Evolutionary conservation across 2,113 vertebrate species (phyloP).

Genomic region (Eudorcas thomsonii): DNA sequence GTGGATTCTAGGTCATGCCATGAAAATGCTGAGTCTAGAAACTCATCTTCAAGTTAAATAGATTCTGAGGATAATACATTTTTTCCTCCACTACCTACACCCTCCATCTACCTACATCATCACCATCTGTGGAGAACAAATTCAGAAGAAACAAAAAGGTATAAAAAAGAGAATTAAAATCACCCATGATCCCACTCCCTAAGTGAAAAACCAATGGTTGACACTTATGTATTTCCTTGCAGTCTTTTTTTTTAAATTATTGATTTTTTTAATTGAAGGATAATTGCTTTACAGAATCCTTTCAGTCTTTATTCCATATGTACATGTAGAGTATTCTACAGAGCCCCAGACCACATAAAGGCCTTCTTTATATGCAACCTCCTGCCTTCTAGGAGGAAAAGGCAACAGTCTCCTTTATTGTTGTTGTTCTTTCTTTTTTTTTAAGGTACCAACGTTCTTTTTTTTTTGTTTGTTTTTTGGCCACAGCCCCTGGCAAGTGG

Average conservation of each 20-base stretch:
- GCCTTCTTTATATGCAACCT: not conserved
- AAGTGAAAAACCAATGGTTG: not conserved
- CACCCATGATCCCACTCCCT: not conserved
- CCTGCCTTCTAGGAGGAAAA: not conserved
- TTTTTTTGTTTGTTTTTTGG: not conserved
- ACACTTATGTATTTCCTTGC: not conserved
- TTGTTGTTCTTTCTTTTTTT: not conserved
- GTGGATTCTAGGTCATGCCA: not conserved
- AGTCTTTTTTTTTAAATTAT: not conserved
- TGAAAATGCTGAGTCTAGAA: not conserved
- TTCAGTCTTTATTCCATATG: too few species aligned
- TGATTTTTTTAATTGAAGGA: not conserved
- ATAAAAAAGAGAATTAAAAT: not conserved
- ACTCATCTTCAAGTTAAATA: not conserved
- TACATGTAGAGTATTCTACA: not conserved
- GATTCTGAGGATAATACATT: not conserved
- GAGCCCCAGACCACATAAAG: too few species aligned
- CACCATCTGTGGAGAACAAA: not conserved
- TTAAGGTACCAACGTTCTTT: not conserved
- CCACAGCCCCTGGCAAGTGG: not conserved
- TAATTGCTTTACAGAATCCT: not conserved
- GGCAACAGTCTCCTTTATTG: not conserved
- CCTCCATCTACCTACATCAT: not conserved
- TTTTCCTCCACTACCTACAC: not conserved
- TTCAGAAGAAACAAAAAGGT: not conserved